These are phyloP conservation scores for Pseudomyrmex flavicornis DNA, from an alignment of 1,140 invertebrate genomes.

Conservation along the genomic window DNA sequence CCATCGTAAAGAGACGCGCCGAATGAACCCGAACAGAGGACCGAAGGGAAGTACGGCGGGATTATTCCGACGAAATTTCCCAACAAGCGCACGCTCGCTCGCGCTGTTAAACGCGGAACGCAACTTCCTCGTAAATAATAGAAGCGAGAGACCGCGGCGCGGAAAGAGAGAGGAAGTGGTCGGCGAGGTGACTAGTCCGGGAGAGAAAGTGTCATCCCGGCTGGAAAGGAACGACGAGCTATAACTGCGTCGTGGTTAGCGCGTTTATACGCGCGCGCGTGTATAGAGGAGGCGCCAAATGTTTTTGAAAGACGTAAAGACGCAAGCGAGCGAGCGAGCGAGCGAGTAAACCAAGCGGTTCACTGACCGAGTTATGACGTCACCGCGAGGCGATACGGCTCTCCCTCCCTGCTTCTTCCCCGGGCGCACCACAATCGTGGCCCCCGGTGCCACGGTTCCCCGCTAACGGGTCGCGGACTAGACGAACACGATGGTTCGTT, in stretches of 20 bases:
- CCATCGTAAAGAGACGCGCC: neutral
- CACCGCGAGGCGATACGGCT: constrained; percentile 62
- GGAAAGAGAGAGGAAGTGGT: constrained; percentile 58
- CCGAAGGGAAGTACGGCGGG: neutral
- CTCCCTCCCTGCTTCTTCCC: neutral
- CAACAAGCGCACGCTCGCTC: neutral
- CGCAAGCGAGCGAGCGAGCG: constrained; percentile 24
- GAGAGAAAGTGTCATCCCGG: constrained; percentile 58
- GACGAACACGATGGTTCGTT: constrained; percentile 41
- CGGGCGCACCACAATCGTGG: neutral
- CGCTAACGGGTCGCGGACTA: constrained; percentile 53
- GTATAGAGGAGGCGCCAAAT: constrained; percentile 73
- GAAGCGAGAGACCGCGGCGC: neutral
- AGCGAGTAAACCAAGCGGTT: constrained; percentile 67
- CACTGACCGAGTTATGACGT: constrained; percentile 81
- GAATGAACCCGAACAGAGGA: too few species aligned
- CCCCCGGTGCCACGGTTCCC: constrained; percentile 28
- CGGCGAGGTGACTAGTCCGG: neutral
- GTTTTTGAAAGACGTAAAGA: constrained; percentile 79
- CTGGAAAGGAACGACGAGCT: constrained; percentile 7
- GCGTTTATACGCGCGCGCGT: constrained; percentile 44
- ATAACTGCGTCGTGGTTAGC: neutral
- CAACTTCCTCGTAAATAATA: neutral
- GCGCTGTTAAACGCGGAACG: neutral
- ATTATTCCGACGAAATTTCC: neutral